Conservation (phyloP, 2,113 vertebrate genomes). For the Barbus barbus region DNA sequence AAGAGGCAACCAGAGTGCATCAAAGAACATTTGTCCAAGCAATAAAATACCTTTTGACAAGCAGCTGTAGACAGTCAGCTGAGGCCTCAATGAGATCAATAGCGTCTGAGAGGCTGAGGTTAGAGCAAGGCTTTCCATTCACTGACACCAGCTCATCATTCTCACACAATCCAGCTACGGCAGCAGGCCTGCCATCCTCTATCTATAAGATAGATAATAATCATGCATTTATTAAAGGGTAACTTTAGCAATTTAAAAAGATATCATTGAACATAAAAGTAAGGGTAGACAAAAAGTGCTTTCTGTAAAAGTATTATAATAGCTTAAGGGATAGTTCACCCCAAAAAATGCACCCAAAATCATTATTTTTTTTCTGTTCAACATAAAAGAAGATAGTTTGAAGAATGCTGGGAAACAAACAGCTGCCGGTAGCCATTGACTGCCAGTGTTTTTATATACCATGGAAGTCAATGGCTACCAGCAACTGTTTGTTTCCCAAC, state of each 20-base stretch:
- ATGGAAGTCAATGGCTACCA: too few relatives aligned
- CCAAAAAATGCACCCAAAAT: too few relatives aligned
- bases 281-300: too few relatives aligned
- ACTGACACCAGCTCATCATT: conserved; percentile 91
- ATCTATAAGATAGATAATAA: conserved; percentile 62
- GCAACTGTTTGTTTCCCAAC: too few relatives aligned
- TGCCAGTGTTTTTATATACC: too few relatives aligned
- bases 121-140: conserved; percentile 85
- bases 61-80: conserved; percentile 84
- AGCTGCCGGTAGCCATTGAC: too few relatives aligned
- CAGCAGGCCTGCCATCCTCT: conserved; percentile 80
- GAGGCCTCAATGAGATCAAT: conserved; percentile 81
- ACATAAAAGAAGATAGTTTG: too few relatives aligned
- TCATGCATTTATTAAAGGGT: background rate
- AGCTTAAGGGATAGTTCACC: too few relatives aligned
- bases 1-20: background rate
- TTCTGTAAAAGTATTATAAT: too few relatives aligned
- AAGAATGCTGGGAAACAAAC: too few relatives aligned
- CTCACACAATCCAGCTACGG: conserved; percentile 81
- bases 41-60: conserved; percentile 86
- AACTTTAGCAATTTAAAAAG: background rate
- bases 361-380: too few relatives aligned
- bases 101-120: conserved; percentile 84
- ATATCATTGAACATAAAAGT: background rate
- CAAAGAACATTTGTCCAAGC: conserved; percentile 11